These are phyloP conservation scores for Ischnus inquisitorius DNA, from an alignment of 2,888 invertebrate genomes.

Conservation along the genomic window DNA sequence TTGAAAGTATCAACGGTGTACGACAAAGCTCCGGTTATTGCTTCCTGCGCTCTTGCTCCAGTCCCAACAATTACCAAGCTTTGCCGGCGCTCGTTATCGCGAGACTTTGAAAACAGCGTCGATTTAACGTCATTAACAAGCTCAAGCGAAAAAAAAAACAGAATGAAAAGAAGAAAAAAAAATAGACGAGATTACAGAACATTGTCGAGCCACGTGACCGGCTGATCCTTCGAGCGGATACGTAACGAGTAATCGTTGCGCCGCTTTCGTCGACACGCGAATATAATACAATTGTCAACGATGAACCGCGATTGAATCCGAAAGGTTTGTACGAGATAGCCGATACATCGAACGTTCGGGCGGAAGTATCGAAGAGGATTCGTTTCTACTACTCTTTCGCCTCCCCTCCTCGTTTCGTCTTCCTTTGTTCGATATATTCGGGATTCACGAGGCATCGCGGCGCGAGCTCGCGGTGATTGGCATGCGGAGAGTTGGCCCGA, in stretches of 20 bases:
- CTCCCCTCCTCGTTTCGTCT: conserved; percentile 13
- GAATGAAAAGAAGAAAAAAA: neutral
- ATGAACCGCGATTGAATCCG: conserved; percentile 26
- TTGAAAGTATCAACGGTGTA: conserved; percentile 52
- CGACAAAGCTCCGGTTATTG: conserved; percentile 18
- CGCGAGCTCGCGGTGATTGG: conserved; percentile 74
- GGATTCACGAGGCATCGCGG: conserved; percentile 47
- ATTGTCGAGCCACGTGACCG: neutral
- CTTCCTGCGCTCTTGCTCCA: conserved; percentile 28
- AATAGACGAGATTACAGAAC: no score
- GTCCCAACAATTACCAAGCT: conserved; percentile 23
- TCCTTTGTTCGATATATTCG: conserved; percentile 56
- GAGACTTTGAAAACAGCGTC: neutral
- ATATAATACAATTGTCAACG: conserved; percentile 39
- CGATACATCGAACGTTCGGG: conserved; percentile 27
- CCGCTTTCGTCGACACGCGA: neutral
- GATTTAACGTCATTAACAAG: neutral
- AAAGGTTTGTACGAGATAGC: conserved; percentile 36
- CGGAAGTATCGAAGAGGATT: conserved; percentile 54
- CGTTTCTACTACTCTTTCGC: neutral
- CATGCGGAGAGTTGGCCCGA: conserved; percentile 66
- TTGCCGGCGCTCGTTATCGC: neutral
- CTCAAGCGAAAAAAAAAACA: neutral
- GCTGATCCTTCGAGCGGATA: neutral
- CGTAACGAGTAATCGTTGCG: conserved; percentile 2